Percentiles rank a stretch among this genome's conserved stretches.
phyloP scores from a whole-genome alignment of 2,888 invertebrate genomes.

The Caenorhabditis plicata region DNA sequence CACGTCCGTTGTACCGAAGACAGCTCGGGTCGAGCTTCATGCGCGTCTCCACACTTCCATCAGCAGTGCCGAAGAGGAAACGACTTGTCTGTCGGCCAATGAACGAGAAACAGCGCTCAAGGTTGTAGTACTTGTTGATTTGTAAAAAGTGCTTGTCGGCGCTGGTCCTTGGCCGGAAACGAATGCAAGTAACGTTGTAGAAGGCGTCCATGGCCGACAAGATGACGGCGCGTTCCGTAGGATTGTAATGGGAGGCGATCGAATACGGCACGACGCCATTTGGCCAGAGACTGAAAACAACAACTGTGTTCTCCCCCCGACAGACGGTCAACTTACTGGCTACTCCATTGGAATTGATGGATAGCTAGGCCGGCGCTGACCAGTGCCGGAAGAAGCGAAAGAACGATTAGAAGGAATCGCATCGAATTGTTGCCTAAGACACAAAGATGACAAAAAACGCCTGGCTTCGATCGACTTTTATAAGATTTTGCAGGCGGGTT shows the following conservation, averaged over 20 bases:
- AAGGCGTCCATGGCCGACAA: conserved; percentile 43
- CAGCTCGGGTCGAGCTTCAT: conserved; percentile 47
- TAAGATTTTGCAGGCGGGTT: too few relatives aligned
- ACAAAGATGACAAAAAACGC: too few relatives aligned
- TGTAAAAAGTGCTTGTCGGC: conserved; percentile 35
- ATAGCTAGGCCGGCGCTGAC: conserved; percentile 33
- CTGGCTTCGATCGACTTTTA: too few relatives aligned
- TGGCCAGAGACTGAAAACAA: conserved; percentile 40
- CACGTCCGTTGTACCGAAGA: conserved; percentile 37
- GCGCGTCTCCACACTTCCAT: conserved; percentile 40
- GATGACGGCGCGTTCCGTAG: conserved; percentile 25
- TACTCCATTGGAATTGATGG: conserved; percentile 38
- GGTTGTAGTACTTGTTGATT: conserved; percentile 43
- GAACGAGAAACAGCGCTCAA: conserved; percentile 44
- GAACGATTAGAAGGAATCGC: conserved; percentile 22
- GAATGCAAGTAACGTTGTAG: conserved; percentile 35
- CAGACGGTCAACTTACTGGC: conserved; percentile 18
- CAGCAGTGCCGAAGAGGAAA: conserved; percentile 34
- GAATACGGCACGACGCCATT: conserved; percentile 40
- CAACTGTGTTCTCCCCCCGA: not conserved
- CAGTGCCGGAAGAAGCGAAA: conserved; percentile 23
- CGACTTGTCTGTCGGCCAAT: conserved; percentile 38
- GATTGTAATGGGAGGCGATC: conserved; percentile 41
- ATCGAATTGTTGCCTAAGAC: too few relatives aligned
- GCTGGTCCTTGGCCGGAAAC: conserved; percentile 35